Evolutionary conservation across 23 tunicate species (phyloP), one percentile per base, ranked within the genome.

Genomic region (Halocynthia aurantium): DNA sequence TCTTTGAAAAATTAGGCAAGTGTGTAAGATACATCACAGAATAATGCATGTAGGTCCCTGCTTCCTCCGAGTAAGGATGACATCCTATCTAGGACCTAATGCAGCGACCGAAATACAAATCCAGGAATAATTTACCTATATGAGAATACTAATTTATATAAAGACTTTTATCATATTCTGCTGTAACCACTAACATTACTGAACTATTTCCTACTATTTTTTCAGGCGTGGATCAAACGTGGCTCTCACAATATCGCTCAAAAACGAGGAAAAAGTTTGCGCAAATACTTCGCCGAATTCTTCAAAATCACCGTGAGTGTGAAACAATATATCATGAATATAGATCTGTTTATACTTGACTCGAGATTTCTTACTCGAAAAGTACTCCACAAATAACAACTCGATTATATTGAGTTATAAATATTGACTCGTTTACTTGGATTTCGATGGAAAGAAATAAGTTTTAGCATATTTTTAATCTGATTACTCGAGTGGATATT

Each of bases 141-240:
- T 1, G 64, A 15, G n/a, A 1, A n/a, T 60, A 15, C 17, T 60
- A 4, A 60, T 15, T 15, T 60, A 15, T 60, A 15, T 60, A n/a
- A 60, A 60, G 64, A 15, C 17, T 1, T 60, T 4, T 73, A 9
- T 10, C 51, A 6, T 52, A 31, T 31, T 31, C 44, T 73, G 77
- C 13, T 50, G 61, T 73, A n/a, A 73, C 53, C 13, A 12, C n/a
- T 12, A 2, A 50, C 13, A 1, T 12, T 31, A 50, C 15, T 53
- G 17, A 52, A 53, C 6, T 53, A 62, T 9, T 50, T 9, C 51
- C 55, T 31, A 53, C 7, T 76, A 31, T 52, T 53, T 69, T 74
- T 21, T 50, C 81, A 89, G 96, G 78, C 84, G 96, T 18, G 96
- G 96, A 76, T 89, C 96, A 13, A 89, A 89, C 61, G 96, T 89